Evolutionary conservation across 2,888 invertebrate species (phyloP).

Genomic region (Stenchaetothrips biformis): DNA sequence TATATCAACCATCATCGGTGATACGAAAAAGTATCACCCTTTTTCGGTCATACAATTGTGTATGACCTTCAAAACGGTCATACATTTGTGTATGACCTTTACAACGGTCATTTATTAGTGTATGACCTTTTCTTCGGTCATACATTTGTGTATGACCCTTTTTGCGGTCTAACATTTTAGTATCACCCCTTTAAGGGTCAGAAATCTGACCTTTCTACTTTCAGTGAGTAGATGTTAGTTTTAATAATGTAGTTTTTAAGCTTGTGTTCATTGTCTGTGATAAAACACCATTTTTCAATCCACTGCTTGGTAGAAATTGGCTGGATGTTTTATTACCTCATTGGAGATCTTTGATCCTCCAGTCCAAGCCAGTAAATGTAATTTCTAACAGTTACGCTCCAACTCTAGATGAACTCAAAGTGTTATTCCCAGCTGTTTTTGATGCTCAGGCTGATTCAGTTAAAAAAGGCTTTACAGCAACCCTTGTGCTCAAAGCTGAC

Average conservation of each 20-base stretch:
- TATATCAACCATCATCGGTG: too few relatives aligned
- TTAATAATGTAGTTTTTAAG: neutral
- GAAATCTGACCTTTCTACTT: too few relatives aligned
- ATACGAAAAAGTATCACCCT: too few relatives aligned
- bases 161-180: too few relatives aligned
- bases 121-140: too few relatives aligned
- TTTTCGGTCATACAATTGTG: too few relatives aligned
- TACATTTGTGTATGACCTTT: too few relatives aligned
- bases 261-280: neutral
- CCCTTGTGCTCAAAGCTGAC: conserved; percentile 27
- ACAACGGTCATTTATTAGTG: too few relatives aligned
- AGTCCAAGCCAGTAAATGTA: fast-evolving
- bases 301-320: conserved; percentile 15
- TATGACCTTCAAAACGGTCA: too few relatives aligned
- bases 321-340: neutral
- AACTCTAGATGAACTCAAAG: neutral
- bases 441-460: neutral
- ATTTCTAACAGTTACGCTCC: neutral
- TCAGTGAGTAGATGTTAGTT: neutral
- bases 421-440: neutral
- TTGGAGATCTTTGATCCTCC: neutral
- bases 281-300: neutral
- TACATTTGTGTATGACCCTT: too few relatives aligned
- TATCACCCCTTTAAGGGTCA: too few relatives aligned
- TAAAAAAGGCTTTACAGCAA: conserved; percentile 3